Base-by-base conservation (phyloP, 1,140 invertebrate species). In the Globodera rostochiensis region DNA sequence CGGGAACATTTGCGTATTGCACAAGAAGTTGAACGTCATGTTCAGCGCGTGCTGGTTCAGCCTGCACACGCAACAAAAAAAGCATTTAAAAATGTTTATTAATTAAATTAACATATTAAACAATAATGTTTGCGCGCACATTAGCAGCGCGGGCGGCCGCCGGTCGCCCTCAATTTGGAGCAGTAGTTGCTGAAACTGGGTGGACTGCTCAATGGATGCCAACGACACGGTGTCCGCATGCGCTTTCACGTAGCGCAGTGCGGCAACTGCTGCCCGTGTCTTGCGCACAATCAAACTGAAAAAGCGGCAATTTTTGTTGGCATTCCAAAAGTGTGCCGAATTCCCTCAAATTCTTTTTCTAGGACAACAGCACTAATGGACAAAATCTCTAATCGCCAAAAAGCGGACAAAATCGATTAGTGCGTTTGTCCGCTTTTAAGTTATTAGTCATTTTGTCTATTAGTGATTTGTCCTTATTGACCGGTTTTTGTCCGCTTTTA, bases 1-100 rank as follows among this genome's bases (percentile, higher is more conserved):
- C 6, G 86, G 80, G 53, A 86, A 82, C 13, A 81, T 80, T 66
- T 49, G 75, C 4, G 88, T 89, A 75, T 89, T 89, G 77, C 88
- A 89, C 19, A 89, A 76, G 73, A 89, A 89, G 79, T 90, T 89
- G 79, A 88, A 88, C 11, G 88, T 89, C 88, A 89, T 89, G 79
- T 89, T 89, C 53, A 89, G 81, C 8, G 88, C 88, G 79, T 89
- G 84, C 46, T 89, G 87, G 78, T 89, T 89, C 13, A 89, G 84
- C 53, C 57, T 64, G 53, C 15, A 53, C 8, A 53, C 15, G 9
- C 53, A 53, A 53, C 8, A 60, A 60, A n/a, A 64, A 64, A 19
- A 19, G 4, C 2, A 64, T 19, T 19, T 19, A 64, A 15, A 36
- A 36, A 36, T 36, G 36, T 36, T 36, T 36, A 36, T 36, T 36